These are phyloP conservation scores for Clarias batrachus DNA, from an alignment of 2,113 vertebrate genomes.

Conservation along the genomic window DNA sequence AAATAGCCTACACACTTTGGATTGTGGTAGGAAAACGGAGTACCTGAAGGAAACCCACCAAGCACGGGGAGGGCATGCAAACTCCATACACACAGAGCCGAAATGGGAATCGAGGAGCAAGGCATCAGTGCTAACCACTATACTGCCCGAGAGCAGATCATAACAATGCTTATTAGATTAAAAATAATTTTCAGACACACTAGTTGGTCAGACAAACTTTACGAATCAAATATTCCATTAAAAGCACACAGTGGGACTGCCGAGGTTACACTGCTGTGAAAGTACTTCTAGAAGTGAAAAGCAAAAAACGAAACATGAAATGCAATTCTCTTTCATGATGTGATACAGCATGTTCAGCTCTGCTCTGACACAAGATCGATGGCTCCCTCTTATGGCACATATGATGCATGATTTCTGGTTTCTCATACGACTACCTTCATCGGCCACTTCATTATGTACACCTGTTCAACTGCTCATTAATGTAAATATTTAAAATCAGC, in stretches of 20 bases:
- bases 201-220: neutral
- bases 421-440: no score
- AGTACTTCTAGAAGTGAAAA: neutral
- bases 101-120: no score
- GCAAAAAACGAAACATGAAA: neutral
- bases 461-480: no score
- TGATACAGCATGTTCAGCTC: neutral
- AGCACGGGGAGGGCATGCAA: no score
- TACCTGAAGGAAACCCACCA: no score
- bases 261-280: neutral
- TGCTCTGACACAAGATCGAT: slow-evolving; percentile 29
- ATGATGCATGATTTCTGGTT: neutral
- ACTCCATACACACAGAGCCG: no score
- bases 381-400: slow-evolving; percentile 58
- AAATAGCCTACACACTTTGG: no score
- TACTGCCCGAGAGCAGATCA: neutral
- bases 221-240: neutral
- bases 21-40: no score
- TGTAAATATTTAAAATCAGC: no score
- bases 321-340: neutral
- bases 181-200: neutral
- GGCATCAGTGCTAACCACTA: no score
- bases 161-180: neutral
- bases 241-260: neutral
- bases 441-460: no score